A percentile compares a stretch with the other conserved stretches of the same genome.
phyloP scores from a whole-genome alignment of 1,140 invertebrate genomes.

The Orchestia grillus region DNA sequence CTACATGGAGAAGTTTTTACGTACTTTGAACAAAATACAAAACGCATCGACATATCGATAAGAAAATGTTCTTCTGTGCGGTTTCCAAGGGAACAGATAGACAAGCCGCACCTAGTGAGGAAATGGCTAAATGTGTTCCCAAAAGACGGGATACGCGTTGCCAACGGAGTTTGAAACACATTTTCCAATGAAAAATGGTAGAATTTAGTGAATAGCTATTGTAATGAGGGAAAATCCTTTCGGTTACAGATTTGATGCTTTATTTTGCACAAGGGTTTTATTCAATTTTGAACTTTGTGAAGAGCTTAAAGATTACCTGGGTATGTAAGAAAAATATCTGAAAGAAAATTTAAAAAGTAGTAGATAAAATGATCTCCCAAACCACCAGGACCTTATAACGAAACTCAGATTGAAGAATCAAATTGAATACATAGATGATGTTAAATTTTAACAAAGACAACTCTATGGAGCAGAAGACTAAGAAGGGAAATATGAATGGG shows the following conservation, averaged over 20 bases:
- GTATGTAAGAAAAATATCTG: not conserved
- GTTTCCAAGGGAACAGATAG: not conserved
- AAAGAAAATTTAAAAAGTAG: not conserved
- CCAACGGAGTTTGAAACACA: no score
- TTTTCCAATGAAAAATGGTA: no score
- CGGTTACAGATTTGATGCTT: no score
- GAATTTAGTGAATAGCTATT: no score
- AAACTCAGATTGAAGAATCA: not conserved
- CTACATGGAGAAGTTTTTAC: not conserved
- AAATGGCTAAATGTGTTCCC: not conserved
- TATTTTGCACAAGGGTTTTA: no score
- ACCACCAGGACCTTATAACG: not conserved
- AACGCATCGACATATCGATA: not conserved
- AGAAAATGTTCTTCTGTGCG: not conserved
- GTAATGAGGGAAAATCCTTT: no score
- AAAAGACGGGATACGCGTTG: no score
- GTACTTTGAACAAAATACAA: not conserved
- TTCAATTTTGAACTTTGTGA: no score
- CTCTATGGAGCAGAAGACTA: not conserved
- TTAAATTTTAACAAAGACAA: not conserved
- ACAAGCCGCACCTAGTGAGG: not conserved
- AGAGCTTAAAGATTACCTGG: not conserved
- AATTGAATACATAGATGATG: not conserved
- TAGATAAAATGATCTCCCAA: not conserved
- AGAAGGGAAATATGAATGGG: not conserved